phyloP scores from a whole-genome alignment of 2,888 invertebrate genomes.

The Drosophila lacicola region DNA sequence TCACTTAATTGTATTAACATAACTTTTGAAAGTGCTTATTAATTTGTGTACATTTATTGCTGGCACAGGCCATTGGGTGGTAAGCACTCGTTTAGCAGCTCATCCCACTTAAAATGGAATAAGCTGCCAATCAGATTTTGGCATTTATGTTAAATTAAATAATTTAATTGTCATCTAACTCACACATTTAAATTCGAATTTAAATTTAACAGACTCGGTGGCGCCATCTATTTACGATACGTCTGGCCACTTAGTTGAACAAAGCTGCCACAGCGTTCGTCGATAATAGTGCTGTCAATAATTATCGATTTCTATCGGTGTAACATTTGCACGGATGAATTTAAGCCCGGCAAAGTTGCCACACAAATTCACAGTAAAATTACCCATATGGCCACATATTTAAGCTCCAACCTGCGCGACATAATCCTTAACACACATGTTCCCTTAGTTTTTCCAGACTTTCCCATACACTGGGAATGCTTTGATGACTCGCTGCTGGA shows the following conservation, averaged over 20 bases:
- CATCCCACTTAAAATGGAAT: background rate
- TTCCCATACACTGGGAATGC: conserved; percentile 77
- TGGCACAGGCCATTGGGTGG: conserved; percentile 6
- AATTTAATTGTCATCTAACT: background rate
- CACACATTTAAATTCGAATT: background rate
- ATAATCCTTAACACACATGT: conserved; percentile 81
- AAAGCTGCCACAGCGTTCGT: conserved; percentile 14
- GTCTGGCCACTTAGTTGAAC: too few species aligned
- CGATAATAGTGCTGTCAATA: background rate
- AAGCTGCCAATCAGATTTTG: background rate
- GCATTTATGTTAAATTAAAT: background rate
- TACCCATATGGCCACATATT: conserved; percentile 14
- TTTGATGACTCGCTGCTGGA: conserved; percentile 72
- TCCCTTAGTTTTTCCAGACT: conserved; percentile 80
- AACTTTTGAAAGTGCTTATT: conserved; percentile 24
- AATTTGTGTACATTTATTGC: conserved; percentile 11
- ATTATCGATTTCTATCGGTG: conserved; percentile 18
- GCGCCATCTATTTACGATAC: conserved; percentile 18
- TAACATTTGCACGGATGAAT: conserved; percentile 26
- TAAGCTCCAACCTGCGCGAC: conserved; percentile 62
- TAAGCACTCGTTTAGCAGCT: background rate
- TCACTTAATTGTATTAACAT: conserved; percentile 68
- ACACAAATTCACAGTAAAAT: conserved; percentile 12
- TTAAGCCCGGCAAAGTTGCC: background rate
- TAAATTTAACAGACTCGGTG: conserved; percentile 3